Evolutionary conservation across 23 tunicate species (phyloP), one percentile per base, ranked within the genome.

Genomic region (Styela clava): DNA sequence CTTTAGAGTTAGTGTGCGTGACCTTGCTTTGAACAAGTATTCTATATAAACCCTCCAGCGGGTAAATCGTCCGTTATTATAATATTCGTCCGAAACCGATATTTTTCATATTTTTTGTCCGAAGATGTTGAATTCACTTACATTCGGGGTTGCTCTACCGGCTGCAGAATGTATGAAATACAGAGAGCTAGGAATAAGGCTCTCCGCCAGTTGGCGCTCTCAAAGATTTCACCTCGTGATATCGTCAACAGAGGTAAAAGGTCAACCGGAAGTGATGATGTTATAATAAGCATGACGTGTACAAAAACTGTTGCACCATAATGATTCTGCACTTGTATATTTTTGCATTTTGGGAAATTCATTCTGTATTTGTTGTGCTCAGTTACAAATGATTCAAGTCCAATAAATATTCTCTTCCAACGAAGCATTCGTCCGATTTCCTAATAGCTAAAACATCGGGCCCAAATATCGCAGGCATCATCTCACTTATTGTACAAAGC

Each of bases 161-260:
- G 73, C 35, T 89, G 89, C 33, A 71, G 86, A 12, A n/a, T 85
- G 79, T 89, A 89, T 73, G 95, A 89, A 35, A 31, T 80, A 16
- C 88, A 85, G 79, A 37, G 82, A 9, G 34, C 62, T 22, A 77
- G 82, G 35, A 32, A 44, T 52, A 74, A 68, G 64, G 78, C 85
- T 24, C 76, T 68, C 24, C 78, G 85, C 62, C 64, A 44, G 64
- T 44, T 76, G 81, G 65, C 81, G 64, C 81, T 51, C 21, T n/a
- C 81, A 64, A 76, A 44, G 32, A 36, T 52, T 23, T 44, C 65
- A 21, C 64, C 32, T 19, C 65, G 2, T 24, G 16, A 27, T 23
- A 27, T 7, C 64, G 18, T 72, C 22, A 52, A 20, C 9, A 31
- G 19, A 24, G 78, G 78, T 23, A 16, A 27, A 16, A 72, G 44